Base-by-base conservation (phyloP, 2,113 vertebrate species). In the Platichthys flesus region DNA sequence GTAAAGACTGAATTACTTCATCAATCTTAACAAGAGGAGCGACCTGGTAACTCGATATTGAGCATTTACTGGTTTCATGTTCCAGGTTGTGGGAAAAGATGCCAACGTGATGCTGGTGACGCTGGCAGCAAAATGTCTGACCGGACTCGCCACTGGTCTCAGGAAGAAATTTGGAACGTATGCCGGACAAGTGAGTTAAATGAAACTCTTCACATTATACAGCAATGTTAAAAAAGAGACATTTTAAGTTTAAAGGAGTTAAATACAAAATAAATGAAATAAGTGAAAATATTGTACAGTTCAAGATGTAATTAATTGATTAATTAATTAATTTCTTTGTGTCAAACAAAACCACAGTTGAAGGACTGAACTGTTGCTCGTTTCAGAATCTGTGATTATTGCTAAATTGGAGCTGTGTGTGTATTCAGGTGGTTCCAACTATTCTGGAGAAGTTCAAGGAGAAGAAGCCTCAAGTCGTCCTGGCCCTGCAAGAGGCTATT, bases 361-460 rank as follows among this genome's bases (percentile, higher is more conserved):
- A 31, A 31, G 1, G 31, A 31, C 35, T 37, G 8, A 37, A 37
- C 35, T 37, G 7, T 37, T 37, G 8, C 35, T 2, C 9, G 35
- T 37, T 37, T 37, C 35, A 37, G 9, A 1, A 15, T 5, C 31
- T 31, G 31, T 28, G 20, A n/a, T 37, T 1, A n/a, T 10, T 9
- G 18, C 35, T 58, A 2, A 58, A 75, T 67, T 7, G 10, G 16
- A 63, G 10, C 16, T 26, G 0, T 59, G 5, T 69, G 5, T 79
- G 47, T 40, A 1, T 74, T 83, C 65, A 99, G 98, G 96, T 98
- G 74, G 96, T 97, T 91, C 97, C 98, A 91, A 98, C 98, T 10
- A 95, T 99, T 87, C 87, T 99, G 80, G 98, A 99, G 86, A 99
- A 99, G 91, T 99, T 99, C 74, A 99, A 99, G 83, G 98, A 99